Base-by-base conservation (phyloP, 2,888 invertebrate genomes). In the Ochropacha duplaris region DNA sequence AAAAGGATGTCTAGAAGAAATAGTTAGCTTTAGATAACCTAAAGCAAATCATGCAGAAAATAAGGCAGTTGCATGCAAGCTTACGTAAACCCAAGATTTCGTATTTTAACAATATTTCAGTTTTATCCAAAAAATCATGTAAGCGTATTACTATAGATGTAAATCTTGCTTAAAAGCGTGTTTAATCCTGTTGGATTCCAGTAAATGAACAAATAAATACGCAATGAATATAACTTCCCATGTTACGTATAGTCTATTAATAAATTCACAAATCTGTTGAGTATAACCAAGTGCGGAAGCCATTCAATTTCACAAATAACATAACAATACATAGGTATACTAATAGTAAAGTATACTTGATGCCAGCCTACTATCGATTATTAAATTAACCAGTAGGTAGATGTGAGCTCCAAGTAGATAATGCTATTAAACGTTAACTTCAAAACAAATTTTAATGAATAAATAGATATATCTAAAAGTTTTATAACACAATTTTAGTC, bases 251-350 rank as follows among this genome's bases (percentile, higher is more conserved):
- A 60, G 64, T 68, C 67, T 71, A 75, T 64, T 68, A 70, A 72
- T 69, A 78, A 60, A 51, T 57, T 56, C 59, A 67, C 66, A 71
- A 74, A 75, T 63, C 69, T 69, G 66, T 69, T 67, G 65, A 71
- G 68, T 50, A 50, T 70, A 65, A 62, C 66, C 57, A 66, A 70
- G 69, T 69, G 64, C 64, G 58, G 84, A 87, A 86, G 81, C 86
- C 86, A 68, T 81, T 80, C 71, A 76, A 76, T 76, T 82, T 79
- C 59, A 67, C 77, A 68, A 80, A 83, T 82, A 83, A 84, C 74
- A 73, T 81, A 78, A 84, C 84, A 56, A 58, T 56, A 60, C 58
- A 67, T 64, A 62, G 69, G 71, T 44, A 12, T 31, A 31, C 19
- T 9, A 19, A 19, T 75, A 72, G 68, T 66, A 64, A 61, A 62